Base-by-base conservation (phyloP, 1,140 invertebrate genomes). In the Drosophila persimilis region DNA sequence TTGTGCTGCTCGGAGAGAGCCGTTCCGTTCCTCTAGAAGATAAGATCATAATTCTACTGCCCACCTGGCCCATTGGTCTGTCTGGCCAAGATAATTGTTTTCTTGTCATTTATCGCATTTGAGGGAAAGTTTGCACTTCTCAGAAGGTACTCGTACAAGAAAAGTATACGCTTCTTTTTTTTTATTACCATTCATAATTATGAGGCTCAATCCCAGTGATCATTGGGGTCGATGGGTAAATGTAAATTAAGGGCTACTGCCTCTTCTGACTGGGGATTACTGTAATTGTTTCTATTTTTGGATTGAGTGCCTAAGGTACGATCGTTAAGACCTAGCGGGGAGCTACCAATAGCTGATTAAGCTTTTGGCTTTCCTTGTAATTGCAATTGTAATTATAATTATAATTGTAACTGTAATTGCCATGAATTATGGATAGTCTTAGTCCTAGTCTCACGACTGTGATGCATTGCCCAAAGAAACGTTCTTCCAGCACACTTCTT, bases 61-160 rank as follows among this genome's bases (percentile, higher is more conserved):
- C 31, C 31, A 31, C 29, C 29, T 9, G 29, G 29, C 35, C 35
- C 35, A 39, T 0, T 39, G 35, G 11, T 3, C 35, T 35, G n/a
- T 35, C 44, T 54, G 24, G 29, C 11, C 39, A 26, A 72, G 58
- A 59, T 56, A 56, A 72, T 58, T 75, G 76, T 53, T 59, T 61
- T 73, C 67, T 62, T 72, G 77, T 75, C 80, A 73, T 64, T 81
- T 78, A 81, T 62, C 70, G 65, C 69, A 22, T 55, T 65, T 47
- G 29, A 70, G 79, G 51, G 74, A 81, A 81, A 81, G 80, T 77
- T 67, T 61, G 62, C 53, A 59, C 51, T 69, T 57, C 66, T 69
- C 39, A 65, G 46, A 35, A 46, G n/a, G 26, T 46, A 35, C 57
- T 13, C 55, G 44, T 56, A 29, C 22, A 20, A 24, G 50, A 45